Base-by-base conservation (phyloP, 2,888 invertebrate genomes). In the Ormyrus labotus region DNA sequence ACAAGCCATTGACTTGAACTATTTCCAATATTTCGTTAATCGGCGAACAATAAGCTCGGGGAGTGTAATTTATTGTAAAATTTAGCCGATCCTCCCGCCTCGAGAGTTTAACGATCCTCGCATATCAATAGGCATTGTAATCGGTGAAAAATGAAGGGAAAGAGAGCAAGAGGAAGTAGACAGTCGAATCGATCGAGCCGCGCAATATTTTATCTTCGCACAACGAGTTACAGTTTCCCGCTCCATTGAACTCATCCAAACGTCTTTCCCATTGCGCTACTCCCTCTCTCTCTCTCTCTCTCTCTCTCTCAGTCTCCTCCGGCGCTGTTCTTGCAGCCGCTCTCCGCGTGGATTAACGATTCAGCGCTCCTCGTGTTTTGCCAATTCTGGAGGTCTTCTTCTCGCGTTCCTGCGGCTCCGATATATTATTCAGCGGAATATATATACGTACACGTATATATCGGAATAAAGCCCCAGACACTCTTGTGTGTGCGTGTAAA, bases 161-260 rank as follows among this genome's bases (percentile, higher is more conserved):
- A 47, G 55, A 48, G 51, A 68, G 50, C 6, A 5, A 51, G n/a
- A 58, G 34, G 11, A 45, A 61, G 50, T 8, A n/a, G 45, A 0
- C 50, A 34, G 34, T 34, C 34, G 34, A 78, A 81, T 81, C 69
- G 78, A 81, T 73, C 60, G 48, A 74, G 69, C 64, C 70, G 48
- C 57, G 81, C 67, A 60, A 81, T 81, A 81, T 81, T 78, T 81
- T 73, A 78, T 78, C 76, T 78, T 83, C 78, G 80, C 80, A n/a
- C 80, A 72, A 78, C 64, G 74, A 82, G 76, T 80, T 72, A 75
- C 83, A 78, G 80, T 83, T 80, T 76, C 80, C 57, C 79, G 83
- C 80, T 77, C 78, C 82, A 82, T 80, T 83, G 78, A 82, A 78
- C 80, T 81, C 74, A 72, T 81, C 76, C 76, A 61, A 71, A 76